Evolutionary conservation across 2,113 vertebrate genomes (phyloP).

Genomic region (Pseudonaja textilis): DNA sequence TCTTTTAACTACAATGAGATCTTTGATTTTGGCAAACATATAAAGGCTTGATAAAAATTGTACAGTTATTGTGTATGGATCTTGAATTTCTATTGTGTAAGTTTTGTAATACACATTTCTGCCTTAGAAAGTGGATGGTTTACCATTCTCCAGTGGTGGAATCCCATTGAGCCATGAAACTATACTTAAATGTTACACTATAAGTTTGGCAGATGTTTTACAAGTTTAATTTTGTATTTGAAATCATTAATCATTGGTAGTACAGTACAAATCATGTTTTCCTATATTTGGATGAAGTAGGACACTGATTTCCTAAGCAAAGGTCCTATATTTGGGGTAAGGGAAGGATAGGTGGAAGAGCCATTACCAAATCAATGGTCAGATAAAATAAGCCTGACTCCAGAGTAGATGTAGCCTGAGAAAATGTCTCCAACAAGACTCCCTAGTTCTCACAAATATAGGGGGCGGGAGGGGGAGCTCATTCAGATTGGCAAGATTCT

Average conservation of each 20-base stretch:
- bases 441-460: not conserved
- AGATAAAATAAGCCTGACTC: not conserved
- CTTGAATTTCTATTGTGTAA: not conserved
- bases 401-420: not conserved
- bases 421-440: not conserved
- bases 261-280: not conserved
- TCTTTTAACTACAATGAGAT: not conserved
- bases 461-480: rapidly evolving
- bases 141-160: not conserved
- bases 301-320: not conserved
- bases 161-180: not conserved
- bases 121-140: not conserved
- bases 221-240: not conserved
- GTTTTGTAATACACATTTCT: not conserved
- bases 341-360: not conserved
- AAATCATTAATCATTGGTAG: not conserved
- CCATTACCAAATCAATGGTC: not conserved
- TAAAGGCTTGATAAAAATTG: not conserved
- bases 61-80: not conserved
- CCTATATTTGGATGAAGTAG: not conserved
- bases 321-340: not conserved
- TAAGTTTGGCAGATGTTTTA: not conserved
- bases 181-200: not conserved
- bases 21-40: not conserved
- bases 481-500: not conserved